These are phyloP conservation scores for Oreochromis grahami DNA, from an alignment of 2,797 vertebrate genomes.

Conservation along the genomic window DNA sequence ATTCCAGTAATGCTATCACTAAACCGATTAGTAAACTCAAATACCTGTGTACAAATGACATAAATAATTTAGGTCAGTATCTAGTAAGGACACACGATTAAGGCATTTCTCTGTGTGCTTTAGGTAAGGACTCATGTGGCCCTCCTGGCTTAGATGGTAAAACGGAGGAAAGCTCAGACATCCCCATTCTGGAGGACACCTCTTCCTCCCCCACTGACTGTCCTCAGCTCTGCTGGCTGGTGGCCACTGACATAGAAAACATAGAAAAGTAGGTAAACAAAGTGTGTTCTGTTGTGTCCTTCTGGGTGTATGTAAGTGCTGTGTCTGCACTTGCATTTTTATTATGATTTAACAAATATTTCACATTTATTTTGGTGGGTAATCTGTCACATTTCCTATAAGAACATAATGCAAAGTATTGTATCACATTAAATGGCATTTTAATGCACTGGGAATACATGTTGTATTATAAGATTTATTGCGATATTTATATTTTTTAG, in stretches of 20 bases:
- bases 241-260: slow-evolving; percentile 94
- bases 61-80: not conserved
- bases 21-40: not conserved
- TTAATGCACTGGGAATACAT: not conserved
- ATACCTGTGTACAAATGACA: not conserved
- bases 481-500: not conserved
- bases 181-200: slow-evolving; percentile 90
- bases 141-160: slow-evolving; percentile 79
- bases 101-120: slow-evolving; percentile 9
- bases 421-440: not conserved
- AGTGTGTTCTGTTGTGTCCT: not conserved
- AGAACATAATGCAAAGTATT: not conserved
- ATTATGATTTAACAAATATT: not conserved
- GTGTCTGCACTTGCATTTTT: not conserved
- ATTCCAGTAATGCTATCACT: not conserved
- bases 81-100: not conserved
- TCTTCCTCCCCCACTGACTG: slow-evolving; percentile 85
- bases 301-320: not conserved
- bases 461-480: not conserved
- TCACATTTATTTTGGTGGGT: not conserved
- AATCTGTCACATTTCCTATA: not conserved
- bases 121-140: slow-evolving; percentile 82
- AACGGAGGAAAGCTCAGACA: slow-evolving; percentile 86
- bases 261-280: slow-evolving; percentile 83
- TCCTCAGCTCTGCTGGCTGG: slow-evolving; percentile 88